Base-by-base conservation (phyloP, 2,888 invertebrate genomes). In the Chymomyza procnemis region DNA sequence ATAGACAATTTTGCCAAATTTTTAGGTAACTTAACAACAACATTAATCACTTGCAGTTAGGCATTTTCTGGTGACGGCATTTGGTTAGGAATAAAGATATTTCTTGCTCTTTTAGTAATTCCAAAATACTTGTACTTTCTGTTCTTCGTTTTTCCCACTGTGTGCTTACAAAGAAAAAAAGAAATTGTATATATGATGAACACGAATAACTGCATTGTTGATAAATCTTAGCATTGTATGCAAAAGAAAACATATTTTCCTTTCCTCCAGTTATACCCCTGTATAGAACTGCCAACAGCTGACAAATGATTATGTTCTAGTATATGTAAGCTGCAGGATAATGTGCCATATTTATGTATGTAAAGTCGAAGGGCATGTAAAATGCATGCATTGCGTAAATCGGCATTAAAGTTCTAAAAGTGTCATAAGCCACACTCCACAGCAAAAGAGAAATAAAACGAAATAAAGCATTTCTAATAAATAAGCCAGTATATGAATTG, bases 301-400 rank as follows among this genome's bases (percentile, higher is more conserved):
- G 76, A 78, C 78, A 78, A 79, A 79, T 79, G 79, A 77, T 78
- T 73, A 79, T 78, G 75, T 69, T 68, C 64, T 78, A 70, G 73
- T 70, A 74, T 76, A 77, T 73, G 72, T 78, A 68, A 73, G 72
- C 69, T 74, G 67, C 72, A 64, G 70, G 70, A 72, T 76, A 78
- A 78, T 74, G 78, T 67, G n/a, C 19, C 59, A 57, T 74, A 74
- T 77, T 75, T 78, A 73, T 73, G 73, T 59, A 57, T 63, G 61
- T 41, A 58, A 58, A 58, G 72, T 76, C 69, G 72, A 75, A 75
- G 66, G 71, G 59, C 56, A 66, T 67, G 57, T 61, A 50, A n/a
- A 8, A 54, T 54, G 54, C 54, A 21, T 21, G 54, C 75, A 69
- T 73, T 73, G 73, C 77, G 71, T 71, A 69, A 72, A 76, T 77